A percentile compares a stretch with the other conserved stretches of the same genome.
phyloP scores from a whole-genome alignment of 2,888 invertebrate genomes.

The Heliconius hortense region DNA sequence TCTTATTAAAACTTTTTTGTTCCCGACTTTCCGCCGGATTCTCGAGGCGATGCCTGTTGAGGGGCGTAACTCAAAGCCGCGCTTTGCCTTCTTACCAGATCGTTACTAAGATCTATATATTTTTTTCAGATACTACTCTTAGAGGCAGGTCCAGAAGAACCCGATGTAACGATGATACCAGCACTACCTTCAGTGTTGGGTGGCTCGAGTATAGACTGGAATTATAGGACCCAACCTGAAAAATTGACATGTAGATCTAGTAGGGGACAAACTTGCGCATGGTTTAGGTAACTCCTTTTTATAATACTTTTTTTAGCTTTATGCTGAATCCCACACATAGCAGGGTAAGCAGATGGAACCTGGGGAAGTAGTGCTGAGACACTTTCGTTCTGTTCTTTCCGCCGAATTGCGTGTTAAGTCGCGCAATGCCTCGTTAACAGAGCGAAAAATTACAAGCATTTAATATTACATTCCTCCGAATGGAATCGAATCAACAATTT shows the following conservation, averaged over 20 bases:
- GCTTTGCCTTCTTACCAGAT: too few relatives aligned
- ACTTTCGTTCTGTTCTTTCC: background rate
- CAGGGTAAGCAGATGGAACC: background rate
- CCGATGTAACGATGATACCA: constrained; percentile 85
- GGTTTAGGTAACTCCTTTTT: constrained; percentile 72
- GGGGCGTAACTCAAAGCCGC: too few relatives aligned
- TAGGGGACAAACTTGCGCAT: constrained; percentile 80
- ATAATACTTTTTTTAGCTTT: background rate
- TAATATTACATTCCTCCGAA: background rate
- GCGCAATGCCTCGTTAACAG: background rate
- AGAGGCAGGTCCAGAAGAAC: constrained; percentile 86
- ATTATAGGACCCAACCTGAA: constrained; percentile 85
- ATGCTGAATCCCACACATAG: background rate
- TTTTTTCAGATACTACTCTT: constrained; percentile 69
- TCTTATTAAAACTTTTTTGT: too few relatives aligned
- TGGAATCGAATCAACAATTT: background rate
- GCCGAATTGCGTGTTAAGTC: background rate
- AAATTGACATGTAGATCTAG: constrained; percentile 83
- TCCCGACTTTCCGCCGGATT: too few relatives aligned
- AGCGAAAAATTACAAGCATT: background rate
- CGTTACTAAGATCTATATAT: constrained; percentile 38
- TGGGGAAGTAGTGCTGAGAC: background rate
- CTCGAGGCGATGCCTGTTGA: too few relatives aligned
- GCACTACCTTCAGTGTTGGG: constrained; percentile 83
- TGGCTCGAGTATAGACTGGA: constrained; percentile 86